These are phyloP conservation scores for Drosophila hydei DNA, from an alignment of 1,140 invertebrate species.

Conservation along the genomic window DNA sequence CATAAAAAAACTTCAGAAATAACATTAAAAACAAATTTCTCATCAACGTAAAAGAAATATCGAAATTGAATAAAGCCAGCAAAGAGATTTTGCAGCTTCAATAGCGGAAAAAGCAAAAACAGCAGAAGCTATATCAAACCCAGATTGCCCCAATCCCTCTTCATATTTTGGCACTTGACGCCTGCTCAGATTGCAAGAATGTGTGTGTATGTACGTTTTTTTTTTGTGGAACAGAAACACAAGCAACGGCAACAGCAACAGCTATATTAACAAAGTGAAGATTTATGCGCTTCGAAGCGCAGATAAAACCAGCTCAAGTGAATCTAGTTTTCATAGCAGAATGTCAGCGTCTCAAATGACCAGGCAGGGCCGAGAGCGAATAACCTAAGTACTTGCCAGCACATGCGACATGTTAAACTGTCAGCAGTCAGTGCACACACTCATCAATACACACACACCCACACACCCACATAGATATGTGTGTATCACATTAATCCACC, in stretches of 20 bases:
- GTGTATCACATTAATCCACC: neutral
- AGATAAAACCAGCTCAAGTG: conserved; percentile 49
- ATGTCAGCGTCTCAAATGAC: conserved; percentile 39
- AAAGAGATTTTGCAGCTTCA: too few relatives aligned
- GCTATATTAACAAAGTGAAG: conserved; percentile 9
- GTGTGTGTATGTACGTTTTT: conserved; percentile 6
- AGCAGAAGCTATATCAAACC: conserved; percentile 41
- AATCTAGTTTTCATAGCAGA: conserved; percentile 46
- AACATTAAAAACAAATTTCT: too few relatives aligned
- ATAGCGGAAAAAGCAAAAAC: conserved; percentile 6
- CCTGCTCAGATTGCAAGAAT: conserved; percentile 4
- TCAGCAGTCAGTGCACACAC: conserved; percentile 22
- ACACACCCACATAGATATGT: neutral
- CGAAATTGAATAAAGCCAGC: too few relatives aligned
- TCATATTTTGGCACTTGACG: conserved; percentile 58
- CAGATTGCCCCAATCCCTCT: conserved; percentile 27
- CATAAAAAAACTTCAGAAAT: too few relatives aligned
- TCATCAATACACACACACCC: conserved; percentile 10
- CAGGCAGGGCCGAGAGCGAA: conserved; percentile 21
- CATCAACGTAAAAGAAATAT: too few relatives aligned
- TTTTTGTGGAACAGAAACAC: neutral
- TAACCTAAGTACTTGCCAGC: conserved; percentile 5
- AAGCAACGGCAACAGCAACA: conserved; percentile 25
- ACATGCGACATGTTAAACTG: conserved; percentile 15
- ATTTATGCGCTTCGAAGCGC: conserved; percentile 30